These are phyloP conservation scores for Stictonetta naevosa DNA, from an alignment of 2,113 vertebrate genomes.

Conservation along the genomic window DNA sequence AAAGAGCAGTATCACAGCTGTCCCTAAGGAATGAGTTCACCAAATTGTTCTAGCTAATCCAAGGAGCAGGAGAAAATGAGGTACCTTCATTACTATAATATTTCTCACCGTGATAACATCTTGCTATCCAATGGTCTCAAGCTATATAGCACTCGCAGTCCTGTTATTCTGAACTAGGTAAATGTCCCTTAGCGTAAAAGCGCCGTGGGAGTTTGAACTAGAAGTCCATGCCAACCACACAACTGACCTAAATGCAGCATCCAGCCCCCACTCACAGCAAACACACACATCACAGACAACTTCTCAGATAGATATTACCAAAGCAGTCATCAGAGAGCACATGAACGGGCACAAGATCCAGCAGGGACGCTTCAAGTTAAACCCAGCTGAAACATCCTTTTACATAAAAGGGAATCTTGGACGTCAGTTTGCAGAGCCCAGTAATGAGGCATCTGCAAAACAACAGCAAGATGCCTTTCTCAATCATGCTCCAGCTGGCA, in stretches of 20 bases:
- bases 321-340: background rate
- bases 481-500: background rate
- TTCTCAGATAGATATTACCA: background rate
- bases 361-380: background rate
- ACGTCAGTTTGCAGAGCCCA: background rate
- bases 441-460: background rate
- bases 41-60: background rate
- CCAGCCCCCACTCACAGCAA: background rate
- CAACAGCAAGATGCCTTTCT: background rate
- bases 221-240: background rate
- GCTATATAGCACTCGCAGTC: background rate
- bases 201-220: background rate
- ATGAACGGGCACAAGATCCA: background rate
- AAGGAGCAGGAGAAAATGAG: constrained; percentile 21
- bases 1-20: background rate
- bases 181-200: background rate
- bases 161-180: background rate
- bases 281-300: background rate
- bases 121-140: background rate
- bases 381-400: background rate
- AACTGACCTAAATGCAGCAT: background rate
- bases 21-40: constrained; percentile 3
- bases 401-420: background rate
- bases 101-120: constrained; percentile 4
- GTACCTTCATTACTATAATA: constrained; percentile 8